Evolutionary conservation across 2,797 vertebrate species (phyloP), one percentile per base, ranked within the genome.

Genomic region (Holocentrus rufus): DNA sequence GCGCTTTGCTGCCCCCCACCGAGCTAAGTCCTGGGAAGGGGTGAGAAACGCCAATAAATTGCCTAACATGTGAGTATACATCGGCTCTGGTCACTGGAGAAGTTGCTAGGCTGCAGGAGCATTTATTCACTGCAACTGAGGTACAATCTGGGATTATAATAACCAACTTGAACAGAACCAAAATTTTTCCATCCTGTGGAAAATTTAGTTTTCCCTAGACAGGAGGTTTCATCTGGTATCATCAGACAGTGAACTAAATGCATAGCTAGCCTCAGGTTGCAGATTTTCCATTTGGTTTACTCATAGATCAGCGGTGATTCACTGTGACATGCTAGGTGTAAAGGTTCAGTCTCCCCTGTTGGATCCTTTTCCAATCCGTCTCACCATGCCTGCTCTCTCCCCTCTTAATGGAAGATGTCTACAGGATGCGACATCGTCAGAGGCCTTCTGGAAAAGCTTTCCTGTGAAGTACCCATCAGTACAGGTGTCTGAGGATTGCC

Each of bases 401-500:
- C 53, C n/a, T 47, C 49, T 9, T 44, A 31, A 23, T 17, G 34
- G 23, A 27, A 63, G 60, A 59, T 55, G 58, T 54, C 49, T n/a
- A 2, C 50, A 55, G 59, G 36, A 55, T 54, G 23, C 50, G 11
- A 10, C 34, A 14, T 22, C 36, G 3, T 8, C 1, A n/a, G 23
- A 66, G 47, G 55, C 25, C 14, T 7, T n/a, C 17, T 65, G 36
- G 64, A 67, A 68, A 68, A 44, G n/a, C 10, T 61, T 55, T 34
- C 87, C 83, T 7, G 71, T 89, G 65, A 85, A 79, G 5, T 23
- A 86, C 10, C 14, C 65, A 14, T 9, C 82, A 3, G 92, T 89
- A 60, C 71, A 9, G 0, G 61, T 90, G 25, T 84, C 93, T 1
- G 93, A 95, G 71, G 93, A 94, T 47, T 95, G 93, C 55, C 88